Conservation (phyloP, 2,888 invertebrate species). For the Hemaris fuciformis region DNA sequence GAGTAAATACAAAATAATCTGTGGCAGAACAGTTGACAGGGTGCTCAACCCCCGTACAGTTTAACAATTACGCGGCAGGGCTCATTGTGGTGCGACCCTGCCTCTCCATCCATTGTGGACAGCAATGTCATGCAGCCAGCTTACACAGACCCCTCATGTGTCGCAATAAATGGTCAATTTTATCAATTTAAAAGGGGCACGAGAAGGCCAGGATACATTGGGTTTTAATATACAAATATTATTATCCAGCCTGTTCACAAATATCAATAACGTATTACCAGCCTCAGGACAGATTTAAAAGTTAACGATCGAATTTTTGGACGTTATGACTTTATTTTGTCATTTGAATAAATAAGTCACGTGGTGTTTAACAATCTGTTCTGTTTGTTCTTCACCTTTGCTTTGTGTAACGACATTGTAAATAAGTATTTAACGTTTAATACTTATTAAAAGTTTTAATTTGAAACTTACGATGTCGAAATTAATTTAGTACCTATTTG, state of each 20-base stretch:
- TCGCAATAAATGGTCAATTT: conserved; percentile 26
- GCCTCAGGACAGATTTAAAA: conserved; percentile 75
- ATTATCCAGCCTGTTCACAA: conserved; percentile 78
- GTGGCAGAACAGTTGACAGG: conserved; percentile 76
- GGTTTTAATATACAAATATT: conserved; percentile 74
- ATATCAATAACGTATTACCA: conserved; percentile 80
- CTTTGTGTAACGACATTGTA: neutral
- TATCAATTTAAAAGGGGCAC: conserved; percentile 28
- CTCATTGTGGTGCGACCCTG: conserved; percentile 76
- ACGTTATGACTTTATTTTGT: conserved; percentile 54
- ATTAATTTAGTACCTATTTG: no score
- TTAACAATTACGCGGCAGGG: conserved; percentile 78
- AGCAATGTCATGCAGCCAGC: conserved; percentile 57
- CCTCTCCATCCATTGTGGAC: conserved; percentile 75
- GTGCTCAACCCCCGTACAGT: conserved; percentile 76
- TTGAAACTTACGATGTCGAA: no score
- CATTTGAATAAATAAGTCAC: conserved; percentile 22
- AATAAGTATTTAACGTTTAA: no score
- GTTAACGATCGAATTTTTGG: conserved; percentile 65
- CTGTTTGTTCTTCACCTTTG: neutral
- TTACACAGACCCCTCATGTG: conserved; percentile 36
- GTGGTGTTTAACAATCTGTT: neutral
- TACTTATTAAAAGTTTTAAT: neutral
- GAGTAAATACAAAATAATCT: conserved; percentile 40
- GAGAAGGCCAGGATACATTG: conserved; percentile 50